Percentiles rank a stretch among this genome's conserved stretches.
phyloP scores from a whole-genome alignment of 2,797 vertebrate genomes.

The Erethizon dorsatum region DNA sequence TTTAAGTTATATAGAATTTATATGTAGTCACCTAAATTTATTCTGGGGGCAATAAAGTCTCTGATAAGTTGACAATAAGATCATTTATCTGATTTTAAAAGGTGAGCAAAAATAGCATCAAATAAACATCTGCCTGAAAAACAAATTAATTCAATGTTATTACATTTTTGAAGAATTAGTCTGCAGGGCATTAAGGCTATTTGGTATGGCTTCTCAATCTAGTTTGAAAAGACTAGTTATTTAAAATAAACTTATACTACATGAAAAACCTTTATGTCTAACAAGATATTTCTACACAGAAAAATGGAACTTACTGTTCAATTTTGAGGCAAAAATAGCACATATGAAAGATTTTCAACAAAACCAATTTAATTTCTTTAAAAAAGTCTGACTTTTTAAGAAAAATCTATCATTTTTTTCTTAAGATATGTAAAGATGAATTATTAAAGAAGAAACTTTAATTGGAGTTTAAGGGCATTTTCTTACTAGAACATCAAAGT shows the following conservation, averaged over 20 bases:
- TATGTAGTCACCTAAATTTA: not conserved
- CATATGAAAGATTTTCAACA: conserved; percentile 25
- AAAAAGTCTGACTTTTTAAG: not conserved
- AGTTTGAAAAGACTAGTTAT: conserved; percentile 19
- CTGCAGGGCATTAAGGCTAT: not conserved
- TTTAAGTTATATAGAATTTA: conserved; percentile 54
- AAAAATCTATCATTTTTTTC: not conserved
- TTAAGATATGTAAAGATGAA: not conserved
- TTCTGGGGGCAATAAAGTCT: not conserved
- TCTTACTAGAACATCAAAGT: conserved; percentile 50
- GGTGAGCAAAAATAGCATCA: conserved; percentile 36
- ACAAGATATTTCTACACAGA: not conserved
- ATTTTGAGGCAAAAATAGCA: conserved; percentile 36
- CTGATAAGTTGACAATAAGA: conserved; percentile 60
- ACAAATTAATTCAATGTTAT: not conserved
- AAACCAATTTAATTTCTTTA: conserved; percentile 62
- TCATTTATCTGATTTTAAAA: conserved; percentile 40
- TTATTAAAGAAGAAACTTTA: conserved; percentile 55
- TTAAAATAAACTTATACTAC: conserved; percentile 32
- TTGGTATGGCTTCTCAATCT: not conserved
- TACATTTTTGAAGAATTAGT: conserved; percentile 46
- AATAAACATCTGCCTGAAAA: not conserved
- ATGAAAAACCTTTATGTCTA: conserved; percentile 54
- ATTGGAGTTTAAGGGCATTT: conserved; percentile 48
- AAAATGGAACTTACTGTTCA: conserved; percentile 50